Evolutionary conservation across 64 coral and sea anemone species (phyloP).

Genomic region (Actinia equina): DNA sequence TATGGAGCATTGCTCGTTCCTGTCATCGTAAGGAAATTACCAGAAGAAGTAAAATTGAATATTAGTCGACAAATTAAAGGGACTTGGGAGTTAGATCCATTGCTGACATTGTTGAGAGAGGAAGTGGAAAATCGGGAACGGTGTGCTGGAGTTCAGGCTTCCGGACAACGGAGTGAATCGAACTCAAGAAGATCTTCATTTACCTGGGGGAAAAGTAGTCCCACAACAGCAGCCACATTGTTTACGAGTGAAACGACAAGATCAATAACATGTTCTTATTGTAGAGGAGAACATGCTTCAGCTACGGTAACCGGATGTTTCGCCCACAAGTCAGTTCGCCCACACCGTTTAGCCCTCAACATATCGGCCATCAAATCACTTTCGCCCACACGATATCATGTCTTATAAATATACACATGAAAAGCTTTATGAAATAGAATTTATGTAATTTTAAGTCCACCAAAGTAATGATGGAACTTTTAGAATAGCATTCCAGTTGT

Average conservation of each 20-base stretch:
- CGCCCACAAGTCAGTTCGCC: no score
- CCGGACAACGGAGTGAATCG: neutral
- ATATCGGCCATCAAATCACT: no score
- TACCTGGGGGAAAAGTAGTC: neutral
- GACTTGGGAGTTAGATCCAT: neutral
- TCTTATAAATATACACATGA: no score
- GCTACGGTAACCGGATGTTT: no score
- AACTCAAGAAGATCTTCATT: neutral
- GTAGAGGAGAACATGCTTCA: no score
- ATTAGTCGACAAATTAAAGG: slow-evolving; percentile 10
- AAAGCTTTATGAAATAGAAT: no score
- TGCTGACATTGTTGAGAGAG: neutral
- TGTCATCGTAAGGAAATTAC: neutral
- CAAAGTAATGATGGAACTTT: no score
- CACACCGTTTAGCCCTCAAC: no score
- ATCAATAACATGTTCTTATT: no score
- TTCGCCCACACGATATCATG: no score
- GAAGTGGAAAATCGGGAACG: slow-evolving; percentile 28
- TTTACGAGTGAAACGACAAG: neutral
- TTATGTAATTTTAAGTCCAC: no score
- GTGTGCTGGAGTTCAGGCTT: slow-evolving; percentile 12
- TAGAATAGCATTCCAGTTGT: no score
- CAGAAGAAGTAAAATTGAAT: neutral
- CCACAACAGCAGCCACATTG: neutral
- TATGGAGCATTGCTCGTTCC: neutral